Conservation (phyloP, 2,888 invertebrate species). For the Rotaria socialis region DNA sequence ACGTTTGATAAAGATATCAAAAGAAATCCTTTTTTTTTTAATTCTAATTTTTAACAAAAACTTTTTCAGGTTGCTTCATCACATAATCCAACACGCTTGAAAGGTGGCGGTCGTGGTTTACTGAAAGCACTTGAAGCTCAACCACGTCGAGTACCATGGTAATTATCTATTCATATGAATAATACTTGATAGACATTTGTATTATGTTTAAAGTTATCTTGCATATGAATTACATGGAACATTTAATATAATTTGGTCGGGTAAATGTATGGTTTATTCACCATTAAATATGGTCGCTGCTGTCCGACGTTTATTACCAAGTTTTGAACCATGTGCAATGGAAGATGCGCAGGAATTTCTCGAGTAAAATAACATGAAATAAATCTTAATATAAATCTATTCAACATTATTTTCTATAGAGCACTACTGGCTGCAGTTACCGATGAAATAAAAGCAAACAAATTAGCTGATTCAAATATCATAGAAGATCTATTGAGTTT, state of each 20-base stretch:
- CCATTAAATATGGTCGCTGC: conserved; percentile 16
- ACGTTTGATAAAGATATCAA: not conserved
- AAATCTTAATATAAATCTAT: not conserved
- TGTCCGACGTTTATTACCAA: not conserved
- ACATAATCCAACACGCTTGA: not conserved
- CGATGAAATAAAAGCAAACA: conserved; percentile 20
- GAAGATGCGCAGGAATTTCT: conserved; percentile 35
- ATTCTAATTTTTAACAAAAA: not conserved
- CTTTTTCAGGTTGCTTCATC: not conserved
- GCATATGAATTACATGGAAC: conserved; percentile 27
- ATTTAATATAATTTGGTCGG: conserved; percentile 5
- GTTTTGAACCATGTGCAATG: conserved; percentile 34
- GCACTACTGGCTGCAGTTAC: not conserved
- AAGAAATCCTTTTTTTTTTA: no score
- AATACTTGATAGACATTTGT: not conserved
- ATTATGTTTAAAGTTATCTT: not conserved
- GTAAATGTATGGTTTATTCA: not conserved
- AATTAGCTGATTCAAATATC: conserved; percentile 3
- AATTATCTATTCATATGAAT: no score
- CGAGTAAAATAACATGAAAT: not conserved
- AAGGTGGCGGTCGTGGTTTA: conserved; percentile 30
- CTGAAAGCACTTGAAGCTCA: conserved; percentile 10
- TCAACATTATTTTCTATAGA: not conserved
- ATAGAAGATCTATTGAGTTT: conserved; percentile 7
- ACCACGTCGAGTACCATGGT: conserved; percentile 4